These are phyloP conservation scores for Hyperoplus lanceolatus DNA, from an alignment of 2,797 vertebrate species.

Conservation along the genomic window DNA sequence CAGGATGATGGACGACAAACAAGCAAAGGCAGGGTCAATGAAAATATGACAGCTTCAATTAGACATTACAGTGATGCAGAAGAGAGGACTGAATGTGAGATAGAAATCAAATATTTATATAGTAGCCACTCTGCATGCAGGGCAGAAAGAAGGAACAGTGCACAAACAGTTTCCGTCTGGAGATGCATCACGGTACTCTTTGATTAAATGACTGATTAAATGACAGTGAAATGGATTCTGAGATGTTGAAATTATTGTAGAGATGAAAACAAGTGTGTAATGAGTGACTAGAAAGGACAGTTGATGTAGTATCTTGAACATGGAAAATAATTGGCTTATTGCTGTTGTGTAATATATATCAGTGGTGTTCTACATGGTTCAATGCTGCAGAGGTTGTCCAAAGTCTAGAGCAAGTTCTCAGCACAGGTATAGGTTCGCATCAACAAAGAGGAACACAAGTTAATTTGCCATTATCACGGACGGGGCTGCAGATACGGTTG, in stretches of 20 bases:
- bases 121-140: conserved; percentile 55
- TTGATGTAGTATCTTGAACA: neutral
- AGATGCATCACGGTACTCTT: conserved; percentile 38
- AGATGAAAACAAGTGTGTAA: neutral
- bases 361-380: too few species aligned
- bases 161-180: conserved; percentile 27
- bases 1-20: conserved; percentile 29
- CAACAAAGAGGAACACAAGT: conserved; percentile 33
- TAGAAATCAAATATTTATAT: conserved; percentile 69
- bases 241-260: neutral
- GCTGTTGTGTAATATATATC: neutral
- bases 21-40: conserved; percentile 29
- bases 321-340: neutral
- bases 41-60: conserved; percentile 52
- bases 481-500: neutral
- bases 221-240: neutral
- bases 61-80: conserved; percentile 44
- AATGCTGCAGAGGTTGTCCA: conserved; percentile 17
- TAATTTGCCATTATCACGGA: neutral
- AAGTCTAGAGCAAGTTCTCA: conserved; percentile 44
- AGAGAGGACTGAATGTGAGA: conserved; percentile 47
- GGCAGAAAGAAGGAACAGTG: conserved; percentile 19
- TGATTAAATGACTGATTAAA: conserved; percentile 10
- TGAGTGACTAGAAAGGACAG: neutral
- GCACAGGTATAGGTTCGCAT: conserved; percentile 58